Evolutionary conservation across 2,888 invertebrate species (phyloP).

Genomic region (Xanthorhoe spadicearia): DNA sequence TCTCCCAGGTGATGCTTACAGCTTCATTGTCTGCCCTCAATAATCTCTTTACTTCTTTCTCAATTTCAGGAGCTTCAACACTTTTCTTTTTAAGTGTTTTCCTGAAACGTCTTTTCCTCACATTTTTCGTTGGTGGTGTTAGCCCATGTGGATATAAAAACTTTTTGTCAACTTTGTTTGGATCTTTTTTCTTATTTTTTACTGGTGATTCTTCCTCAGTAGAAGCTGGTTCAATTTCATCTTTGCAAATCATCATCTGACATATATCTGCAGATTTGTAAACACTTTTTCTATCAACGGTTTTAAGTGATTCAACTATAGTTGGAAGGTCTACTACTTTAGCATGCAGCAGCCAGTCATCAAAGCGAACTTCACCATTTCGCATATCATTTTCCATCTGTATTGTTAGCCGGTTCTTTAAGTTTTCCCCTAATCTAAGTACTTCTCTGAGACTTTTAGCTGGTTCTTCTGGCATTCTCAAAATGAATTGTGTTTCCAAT

Average conservation of each 20-base stretch:
- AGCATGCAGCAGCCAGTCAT: slow-evolving; percentile 93
- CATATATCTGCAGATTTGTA: slow-evolving; percentile 99
- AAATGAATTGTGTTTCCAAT: slow-evolving; percentile 92
- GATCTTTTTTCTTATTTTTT: slow-evolving; percentile 93
- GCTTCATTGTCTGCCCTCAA: slow-evolving; percentile 97
- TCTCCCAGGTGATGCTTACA: slow-evolving; percentile 93
- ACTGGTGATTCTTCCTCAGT: slow-evolving; percentile 92
- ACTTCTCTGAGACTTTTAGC: slow-evolving; percentile 89
- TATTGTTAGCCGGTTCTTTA: slow-evolving; percentile 94
- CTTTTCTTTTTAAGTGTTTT: slow-evolving; percentile 98
- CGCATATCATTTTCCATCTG: slow-evolving; percentile 95
- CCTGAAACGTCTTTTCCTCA: slow-evolving; percentile 95
- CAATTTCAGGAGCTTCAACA: slow-evolving; percentile 98
- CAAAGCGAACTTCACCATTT: slow-evolving; percentile 94
- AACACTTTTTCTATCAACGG: slow-evolving; percentile 97
- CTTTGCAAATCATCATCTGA: slow-evolving; percentile 95
- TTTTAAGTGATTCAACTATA: slow-evolving; percentile 96
- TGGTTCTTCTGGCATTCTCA: slow-evolving; percentile 93
- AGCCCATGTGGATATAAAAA: slow-evolving; percentile 98
- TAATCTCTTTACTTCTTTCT: slow-evolving; percentile 97
- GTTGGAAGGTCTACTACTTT: slow-evolving; percentile 97
- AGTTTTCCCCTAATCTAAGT: slow-evolving; percentile 89
- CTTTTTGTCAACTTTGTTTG: slow-evolving; percentile 93
- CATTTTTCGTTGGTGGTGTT: slow-evolving; percentile 98
- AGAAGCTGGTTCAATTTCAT: slow-evolving; percentile 91